These are phyloP conservation scores for Pterostichus madidus DNA, from an alignment of 2,888 invertebrate species.

Conservation along the genomic window DNA sequence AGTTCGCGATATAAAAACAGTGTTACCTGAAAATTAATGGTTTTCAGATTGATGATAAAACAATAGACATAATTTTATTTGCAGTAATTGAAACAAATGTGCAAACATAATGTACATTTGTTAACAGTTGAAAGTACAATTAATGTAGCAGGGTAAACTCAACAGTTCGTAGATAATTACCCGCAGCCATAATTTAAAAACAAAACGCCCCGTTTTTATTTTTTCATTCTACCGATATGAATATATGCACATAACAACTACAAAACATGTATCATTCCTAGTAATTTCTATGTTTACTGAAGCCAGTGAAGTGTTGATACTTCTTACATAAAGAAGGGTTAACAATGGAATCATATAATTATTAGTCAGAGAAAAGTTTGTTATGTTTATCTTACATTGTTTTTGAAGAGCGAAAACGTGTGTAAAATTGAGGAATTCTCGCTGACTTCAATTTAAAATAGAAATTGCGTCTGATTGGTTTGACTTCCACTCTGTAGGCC, in stretches of 20 bases:
- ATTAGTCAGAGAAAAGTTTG: not conserved
- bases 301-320: slow-evolving; percentile 1
- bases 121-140: slow-evolving; percentile 21
- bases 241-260: slow-evolving; percentile 43
- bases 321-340: slow-evolving; percentile 25
- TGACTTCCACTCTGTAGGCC: too few species aligned
- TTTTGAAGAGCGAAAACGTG: slow-evolving; percentile 2
- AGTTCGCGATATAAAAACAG: not conserved
- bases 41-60: not conserved
- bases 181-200: slow-evolving; percentile 39
- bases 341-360: slow-evolving; percentile 23
- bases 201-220: slow-evolving; percentile 32
- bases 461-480: too few species aligned
- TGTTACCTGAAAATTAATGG: not conserved
- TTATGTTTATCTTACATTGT: not conserved
- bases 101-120: slow-evolving; percentile 32
- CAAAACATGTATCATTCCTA: slow-evolving; percentile 38
- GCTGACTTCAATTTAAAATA: too few species aligned
- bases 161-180: slow-evolving; percentile 34
- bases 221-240: slow-evolving; percentile 18
- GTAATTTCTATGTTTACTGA: slow-evolving; percentile 32
- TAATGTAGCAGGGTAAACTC: not conserved
- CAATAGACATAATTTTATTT: slow-evolving; percentile 9
- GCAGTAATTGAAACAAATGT: slow-evolving; percentile 2
- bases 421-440: not conserved